phyloP scores from a whole-genome alignment of 2,888 invertebrate genomes.

The Hartigia nigra region DNA sequence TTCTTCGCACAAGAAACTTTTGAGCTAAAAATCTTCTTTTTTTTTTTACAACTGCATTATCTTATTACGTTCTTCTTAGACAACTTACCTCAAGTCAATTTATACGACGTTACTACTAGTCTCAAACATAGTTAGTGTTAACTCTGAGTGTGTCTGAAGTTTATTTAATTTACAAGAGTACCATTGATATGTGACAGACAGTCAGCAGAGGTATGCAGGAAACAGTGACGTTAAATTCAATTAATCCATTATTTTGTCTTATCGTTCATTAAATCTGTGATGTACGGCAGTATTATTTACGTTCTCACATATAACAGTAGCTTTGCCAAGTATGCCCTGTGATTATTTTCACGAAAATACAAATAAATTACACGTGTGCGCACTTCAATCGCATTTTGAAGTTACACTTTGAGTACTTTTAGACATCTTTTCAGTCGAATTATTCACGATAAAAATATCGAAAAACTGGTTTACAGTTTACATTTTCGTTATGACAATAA shows the following conservation, averaged over 20 bases:
- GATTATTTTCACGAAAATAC: neutral
- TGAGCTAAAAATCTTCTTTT: neutral
- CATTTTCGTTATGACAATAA: neutral
- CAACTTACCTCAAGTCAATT: neutral
- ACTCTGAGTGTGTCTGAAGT: neutral
- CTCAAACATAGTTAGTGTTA: neutral
- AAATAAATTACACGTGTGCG: neutral
- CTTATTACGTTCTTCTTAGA: neutral
- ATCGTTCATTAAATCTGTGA: neutral
- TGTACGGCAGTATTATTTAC: neutral
- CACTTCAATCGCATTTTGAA: neutral
- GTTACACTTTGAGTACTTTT: neutral
- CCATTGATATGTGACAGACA: slow-evolving; percentile 18
- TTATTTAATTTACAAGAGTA: slow-evolving; percentile 16
- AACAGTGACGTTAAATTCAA: neutral
- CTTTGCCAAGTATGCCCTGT: neutral
- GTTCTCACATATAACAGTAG: neutral
- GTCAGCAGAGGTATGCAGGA: neutral
- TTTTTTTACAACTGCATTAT: neutral
- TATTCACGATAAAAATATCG: neutral
- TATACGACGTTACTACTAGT: neutral
- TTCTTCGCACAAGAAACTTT: neutral
- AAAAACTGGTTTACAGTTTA: neutral
- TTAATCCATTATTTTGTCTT: neutral
- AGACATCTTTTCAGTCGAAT: neutral